phyloP scores from a whole-genome alignment of 1,140 invertebrate species.

The Drosophila burlai region DNA sequence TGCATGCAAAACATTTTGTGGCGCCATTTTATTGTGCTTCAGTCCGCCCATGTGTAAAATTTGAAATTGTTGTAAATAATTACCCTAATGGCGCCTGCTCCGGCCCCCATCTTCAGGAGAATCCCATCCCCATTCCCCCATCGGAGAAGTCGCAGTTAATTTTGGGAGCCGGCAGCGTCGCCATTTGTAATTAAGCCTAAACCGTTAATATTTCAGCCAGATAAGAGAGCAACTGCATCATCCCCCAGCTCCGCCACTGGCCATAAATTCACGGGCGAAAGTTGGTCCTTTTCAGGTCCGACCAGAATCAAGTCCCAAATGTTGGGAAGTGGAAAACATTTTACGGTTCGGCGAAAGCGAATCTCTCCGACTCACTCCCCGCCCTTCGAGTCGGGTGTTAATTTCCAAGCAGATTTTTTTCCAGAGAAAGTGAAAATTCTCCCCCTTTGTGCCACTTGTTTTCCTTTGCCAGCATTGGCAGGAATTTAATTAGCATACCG shows the following conservation, averaged over 20 bases:
- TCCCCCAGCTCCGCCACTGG: constrained; percentile 16
- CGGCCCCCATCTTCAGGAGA: neutral
- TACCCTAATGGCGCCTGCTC: constrained; percentile 67
- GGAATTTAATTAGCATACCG: constrained; percentile 78
- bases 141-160: constrained; percentile 56
- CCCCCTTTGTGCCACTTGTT: constrained; percentile 33
- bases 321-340: constrained; percentile 53
- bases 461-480: constrained; percentile 61
- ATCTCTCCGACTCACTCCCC: constrained; percentile 28
- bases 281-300: constrained; percentile 52
- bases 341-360: constrained; percentile 61
- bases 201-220: constrained; percentile 81
- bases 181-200: constrained; percentile 83
- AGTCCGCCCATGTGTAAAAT: constrained; percentile 77
- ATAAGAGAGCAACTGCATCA: constrained; percentile 58
- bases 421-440: constrained; percentile 56
- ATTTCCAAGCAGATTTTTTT: constrained; percentile 62
- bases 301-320: constrained; percentile 40
- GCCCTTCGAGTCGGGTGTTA: constrained; percentile 56
- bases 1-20: constrained; percentile 75
- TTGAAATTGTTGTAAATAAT: constrained; percentile 83
- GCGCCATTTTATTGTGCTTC: constrained; percentile 67
- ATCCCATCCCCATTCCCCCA: neutral
- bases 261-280: constrained; percentile 59
- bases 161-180: constrained; percentile 63